These are phyloP conservation scores for Dipodomys spectabilis DNA, from an alignment of 2,113 vertebrate species.

Conservation along the genomic window DNA sequence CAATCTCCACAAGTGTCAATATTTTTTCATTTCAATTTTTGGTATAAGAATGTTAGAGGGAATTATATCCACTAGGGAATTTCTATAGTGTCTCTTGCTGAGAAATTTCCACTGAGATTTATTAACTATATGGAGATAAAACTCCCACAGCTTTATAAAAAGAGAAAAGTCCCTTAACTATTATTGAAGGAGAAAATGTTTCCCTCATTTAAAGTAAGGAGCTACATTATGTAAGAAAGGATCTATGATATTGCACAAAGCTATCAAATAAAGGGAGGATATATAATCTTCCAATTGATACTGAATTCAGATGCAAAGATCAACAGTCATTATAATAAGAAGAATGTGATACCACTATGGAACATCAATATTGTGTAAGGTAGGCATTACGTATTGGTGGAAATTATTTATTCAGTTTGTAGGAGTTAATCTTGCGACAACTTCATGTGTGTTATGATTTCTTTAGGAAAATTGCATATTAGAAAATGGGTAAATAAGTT, in stretches of 20 bases:
- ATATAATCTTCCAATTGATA: background rate
- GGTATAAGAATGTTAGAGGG: background rate
- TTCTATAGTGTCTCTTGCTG: background rate
- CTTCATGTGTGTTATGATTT: background rate
- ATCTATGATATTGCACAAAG: background rate
- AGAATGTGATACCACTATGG: background rate
- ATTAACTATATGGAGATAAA: background rate
- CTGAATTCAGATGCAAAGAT: background rate
- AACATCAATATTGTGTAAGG: constrained; percentile 30
- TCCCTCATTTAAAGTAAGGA: background rate
- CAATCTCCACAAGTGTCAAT: background rate
- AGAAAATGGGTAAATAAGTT: background rate
- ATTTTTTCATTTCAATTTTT: constrained; percentile 1
- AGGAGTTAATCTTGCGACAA: background rate
- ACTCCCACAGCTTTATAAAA: background rate
- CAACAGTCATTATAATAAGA: background rate
- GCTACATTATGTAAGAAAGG: background rate
- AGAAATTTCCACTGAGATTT: constrained; percentile 44
- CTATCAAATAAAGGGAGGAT: background rate
- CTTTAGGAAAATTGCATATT: background rate
- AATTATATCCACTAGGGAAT: background rate
- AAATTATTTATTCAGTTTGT: background rate
- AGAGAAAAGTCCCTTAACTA: background rate
- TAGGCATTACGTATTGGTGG: background rate
- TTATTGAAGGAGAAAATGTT: background rate